Evolutionary conservation across 2,888 invertebrate species (phyloP), one percentile per base, ranked within the genome.

Genomic region (Erannis defoliaria): DNA sequence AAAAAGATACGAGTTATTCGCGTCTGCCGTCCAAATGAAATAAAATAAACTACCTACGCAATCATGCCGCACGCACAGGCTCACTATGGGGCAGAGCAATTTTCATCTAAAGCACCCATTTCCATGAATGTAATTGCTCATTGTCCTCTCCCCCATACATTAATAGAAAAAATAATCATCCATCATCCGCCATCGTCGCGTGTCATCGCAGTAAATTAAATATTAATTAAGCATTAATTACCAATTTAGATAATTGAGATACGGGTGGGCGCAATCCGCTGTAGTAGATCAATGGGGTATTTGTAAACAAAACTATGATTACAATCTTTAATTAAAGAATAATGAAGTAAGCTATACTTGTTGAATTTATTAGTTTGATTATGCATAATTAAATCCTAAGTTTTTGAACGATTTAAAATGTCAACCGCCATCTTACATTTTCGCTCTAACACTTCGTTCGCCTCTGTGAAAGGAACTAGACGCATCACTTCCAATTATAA

Each of bases 171-270:
- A 46, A 38, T 33, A n/a, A 46, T 26, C 62, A 62, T 62, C 62
- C 38, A 62, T 62, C 67, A 67, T 60, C 14, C 9, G 5, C 38
- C 57, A 55, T 43, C 45, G 31, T 43, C 45, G 31, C 51, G 51
- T 62, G 67, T 64, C 62, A 46, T 59, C 60, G 53, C 58, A 59
- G 19, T 21, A 55, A 67, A 70, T 66, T 62, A 61, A 66, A 62
- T 61, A 64, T 61, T 67, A 67, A 70, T 70, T 64, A 66, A 57
- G 46, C 29, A 14, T 19, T 55, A 64, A 55, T 64, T 46, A 59
- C 46, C 56, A 62, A 62, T 51, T 64, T 48, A 59, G 59, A 50
- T 64, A 59, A 56, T 66, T 62, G 35, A 26, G 35, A 50, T 58
- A 54, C 64, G 69, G 67, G 68, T 57, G 66, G 66, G 42, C 57